Evolutionary conservation across 2,888 invertebrate genomes (phyloP).

Genomic region (Lycaena phlaeas): DNA sequence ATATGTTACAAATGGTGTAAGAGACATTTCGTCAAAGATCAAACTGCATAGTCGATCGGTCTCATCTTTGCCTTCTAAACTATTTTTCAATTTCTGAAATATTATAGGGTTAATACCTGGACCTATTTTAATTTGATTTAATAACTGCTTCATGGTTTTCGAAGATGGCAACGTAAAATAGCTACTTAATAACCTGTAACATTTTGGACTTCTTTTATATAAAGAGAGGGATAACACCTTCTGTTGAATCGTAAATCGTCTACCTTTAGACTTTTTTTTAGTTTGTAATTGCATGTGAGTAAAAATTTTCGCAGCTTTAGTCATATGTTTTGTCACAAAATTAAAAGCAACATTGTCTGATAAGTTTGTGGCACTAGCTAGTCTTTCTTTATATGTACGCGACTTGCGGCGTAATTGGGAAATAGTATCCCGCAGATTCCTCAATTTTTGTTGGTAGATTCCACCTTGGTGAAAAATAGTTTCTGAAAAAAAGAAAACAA

Average conservation of each 20-base stretch:
- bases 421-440: no score
- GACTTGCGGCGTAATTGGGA: no score
- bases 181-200: slow-evolving; percentile 14
- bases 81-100: slow-evolving; percentile 18
- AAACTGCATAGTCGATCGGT: slow-evolving; percentile 15
- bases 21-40: no score
- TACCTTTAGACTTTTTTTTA: slow-evolving; percentile 12
- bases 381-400: no score
- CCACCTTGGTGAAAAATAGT: no score
- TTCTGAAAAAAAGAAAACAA: no score
- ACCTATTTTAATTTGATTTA: slow-evolving; percentile 16
- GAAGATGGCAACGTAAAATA: slow-evolving; percentile 20
- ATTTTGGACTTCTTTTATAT: slow-evolving; percentile 18
- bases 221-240: slow-evolving; percentile 11
- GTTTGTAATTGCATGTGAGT: slow-evolving; percentile 7
- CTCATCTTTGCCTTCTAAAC: slow-evolving; percentile 7
- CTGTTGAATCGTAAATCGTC: slow-evolving; percentile 11
- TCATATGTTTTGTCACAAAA: no score
- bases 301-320: slow-evolving; percentile 7
- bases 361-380: no score
- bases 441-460: no score
- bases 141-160: slow-evolving; percentile 16
- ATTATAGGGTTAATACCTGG: slow-evolving; percentile 17
- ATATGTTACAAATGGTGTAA: slow-evolving; percentile 15
- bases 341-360: no score